A percentile compares a stretch with the other conserved stretches of the same genome.
These are phyloP conservation scores for Fragum fragum DNA, from an alignment of 2,888 invertebrate species.

Conservation along the genomic window DNA sequence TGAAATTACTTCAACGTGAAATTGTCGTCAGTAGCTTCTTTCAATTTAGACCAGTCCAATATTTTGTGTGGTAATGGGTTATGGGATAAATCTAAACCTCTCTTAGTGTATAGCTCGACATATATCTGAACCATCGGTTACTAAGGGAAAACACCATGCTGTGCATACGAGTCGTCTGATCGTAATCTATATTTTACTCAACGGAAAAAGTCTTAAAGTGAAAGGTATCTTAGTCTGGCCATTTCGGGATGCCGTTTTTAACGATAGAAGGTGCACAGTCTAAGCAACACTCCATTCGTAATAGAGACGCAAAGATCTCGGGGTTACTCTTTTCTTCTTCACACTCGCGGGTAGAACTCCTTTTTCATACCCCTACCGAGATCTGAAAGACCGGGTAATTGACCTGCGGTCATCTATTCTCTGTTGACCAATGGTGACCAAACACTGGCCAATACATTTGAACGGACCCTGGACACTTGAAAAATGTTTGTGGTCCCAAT, in stretches of 20 bases:
- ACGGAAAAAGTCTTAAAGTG: too few relatives aligned
- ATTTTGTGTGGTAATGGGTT: too few relatives aligned
- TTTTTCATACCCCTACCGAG: slow-evolving; percentile 48
- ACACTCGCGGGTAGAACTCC: neutral
- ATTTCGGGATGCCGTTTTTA: neutral
- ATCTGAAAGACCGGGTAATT: slow-evolving; percentile 67
- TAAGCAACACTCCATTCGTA: slow-evolving; percentile 4
- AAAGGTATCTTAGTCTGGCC: too few relatives aligned
- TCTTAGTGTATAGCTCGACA: too few relatives aligned
- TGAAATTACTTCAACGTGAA: too few relatives aligned
- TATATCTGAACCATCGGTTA: too few relatives aligned
- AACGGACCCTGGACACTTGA: slow-evolving; percentile 35
- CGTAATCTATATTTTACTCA: too few relatives aligned
- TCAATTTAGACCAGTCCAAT: too few relatives aligned
- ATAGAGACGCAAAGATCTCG: slow-evolving; percentile 16
- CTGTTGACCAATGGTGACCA: slow-evolving; percentile 65
- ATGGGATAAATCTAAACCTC: too few relatives aligned
- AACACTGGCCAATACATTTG: slow-evolving; percentile 55
- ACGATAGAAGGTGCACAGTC: slow-evolving; percentile 4
- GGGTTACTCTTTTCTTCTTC: slow-evolving; percentile 10
- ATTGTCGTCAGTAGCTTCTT: too few relatives aligned
- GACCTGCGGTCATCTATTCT: slow-evolving; percentile 64
- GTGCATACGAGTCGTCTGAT: too few relatives aligned
- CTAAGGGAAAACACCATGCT: too few relatives aligned
- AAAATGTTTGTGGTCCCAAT: slow-evolving; percentile 63